Percentiles rank a stretch among this genome's conserved stretches.
Conservation (phyloP, 2,113 vertebrate species). For the Anoura caudifer region DNA sequence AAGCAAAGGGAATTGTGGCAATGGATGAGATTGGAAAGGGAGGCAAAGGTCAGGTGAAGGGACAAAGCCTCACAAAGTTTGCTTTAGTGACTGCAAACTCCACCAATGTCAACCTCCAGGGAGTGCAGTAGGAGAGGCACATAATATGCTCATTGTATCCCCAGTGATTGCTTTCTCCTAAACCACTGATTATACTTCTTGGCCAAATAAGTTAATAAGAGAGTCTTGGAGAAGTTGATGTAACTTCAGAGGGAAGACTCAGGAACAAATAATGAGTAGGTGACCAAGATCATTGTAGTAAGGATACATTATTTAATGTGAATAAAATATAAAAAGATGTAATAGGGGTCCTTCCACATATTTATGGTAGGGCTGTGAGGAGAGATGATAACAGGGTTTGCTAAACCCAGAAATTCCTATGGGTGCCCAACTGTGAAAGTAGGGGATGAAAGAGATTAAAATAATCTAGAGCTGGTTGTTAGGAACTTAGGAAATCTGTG, state of each 20-base stretch:
- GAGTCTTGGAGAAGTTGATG: background rate
- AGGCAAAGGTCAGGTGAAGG: background rate
- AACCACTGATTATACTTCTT: constrained; percentile 7
- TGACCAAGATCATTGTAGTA: background rate
- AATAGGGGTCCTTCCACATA: background rate
- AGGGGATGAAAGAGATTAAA: constrained; percentile 19
- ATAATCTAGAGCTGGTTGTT: background rate
- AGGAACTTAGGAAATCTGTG: constrained; percentile 14
- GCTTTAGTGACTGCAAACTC: constrained; percentile 50
- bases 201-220: constrained; percentile 32
- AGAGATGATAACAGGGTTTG: background rate
- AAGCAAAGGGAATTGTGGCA: background rate
- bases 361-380: background rate
- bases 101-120: background rate
- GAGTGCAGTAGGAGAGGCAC: background rate
- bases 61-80: background rate
- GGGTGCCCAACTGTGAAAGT: background rate
- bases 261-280: background rate
- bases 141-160: background rate
- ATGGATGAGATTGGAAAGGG: background rate
- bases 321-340: background rate
- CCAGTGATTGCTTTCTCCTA: background rate
- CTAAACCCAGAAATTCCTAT: constrained; percentile 8
- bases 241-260: constrained; percentile 18
- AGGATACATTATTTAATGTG: constrained; percentile 34